phyloP scores from a whole-genome alignment of 2,113 vertebrate species.

The Peucedramus taeniatus region DNA sequence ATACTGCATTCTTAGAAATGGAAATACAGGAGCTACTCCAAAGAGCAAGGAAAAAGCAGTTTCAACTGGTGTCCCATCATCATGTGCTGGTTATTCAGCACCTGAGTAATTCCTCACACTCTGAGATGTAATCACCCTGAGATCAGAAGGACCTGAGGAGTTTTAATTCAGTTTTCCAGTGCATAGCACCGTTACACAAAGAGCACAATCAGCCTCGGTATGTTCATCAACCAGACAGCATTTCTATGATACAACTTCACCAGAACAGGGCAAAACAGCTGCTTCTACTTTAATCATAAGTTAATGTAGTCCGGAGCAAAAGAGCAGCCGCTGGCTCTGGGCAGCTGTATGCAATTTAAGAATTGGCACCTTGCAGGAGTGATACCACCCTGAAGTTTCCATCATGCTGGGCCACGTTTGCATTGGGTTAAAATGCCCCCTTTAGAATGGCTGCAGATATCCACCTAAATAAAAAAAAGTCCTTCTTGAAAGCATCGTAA shows the following conservation, averaged over 20 bases:
- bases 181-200: neutral
- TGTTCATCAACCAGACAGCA: neutral
- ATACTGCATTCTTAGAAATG: neutral
- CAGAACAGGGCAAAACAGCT: neutral
- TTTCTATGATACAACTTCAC: neutral
- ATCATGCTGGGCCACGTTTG: accelerated
- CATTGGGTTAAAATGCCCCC: neutral
- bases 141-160: neutral
- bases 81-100: neutral
- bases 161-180: neutral
- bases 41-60: neutral
- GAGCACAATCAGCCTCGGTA: neutral
- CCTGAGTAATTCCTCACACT: neutral
- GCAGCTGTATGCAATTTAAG: neutral
- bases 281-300: neutral
- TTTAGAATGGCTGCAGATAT: neutral
- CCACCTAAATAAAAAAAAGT: neutral
- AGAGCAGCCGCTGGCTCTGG: neutral
- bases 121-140: neutral
- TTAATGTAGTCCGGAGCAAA: neutral
- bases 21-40: neutral
- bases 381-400: neutral
- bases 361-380: neutral
- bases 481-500: neutral
- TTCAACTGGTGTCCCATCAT: neutral